Conservation (phyloP, 2,797 vertebrate species). For the Lepidocolaptes lacrymiger region DNA sequence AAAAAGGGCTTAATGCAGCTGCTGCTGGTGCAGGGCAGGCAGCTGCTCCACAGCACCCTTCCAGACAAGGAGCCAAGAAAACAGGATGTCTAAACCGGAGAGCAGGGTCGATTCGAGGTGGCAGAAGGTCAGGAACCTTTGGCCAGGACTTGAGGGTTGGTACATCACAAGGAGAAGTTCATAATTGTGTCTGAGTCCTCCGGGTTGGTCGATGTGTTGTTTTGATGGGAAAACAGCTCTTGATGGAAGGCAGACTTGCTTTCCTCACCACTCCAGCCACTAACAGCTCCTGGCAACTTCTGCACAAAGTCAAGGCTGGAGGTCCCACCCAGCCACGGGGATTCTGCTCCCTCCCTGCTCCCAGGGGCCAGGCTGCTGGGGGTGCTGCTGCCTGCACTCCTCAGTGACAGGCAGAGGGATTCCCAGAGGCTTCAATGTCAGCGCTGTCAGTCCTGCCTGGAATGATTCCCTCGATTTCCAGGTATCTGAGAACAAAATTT, state of each 20-base stretch:
- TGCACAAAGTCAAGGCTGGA: not conserved
- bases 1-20: not conserved
- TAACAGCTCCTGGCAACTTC: not conserved
- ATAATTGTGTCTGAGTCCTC: accelerated
- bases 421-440: accelerated
- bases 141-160: not conserved
- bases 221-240: not conserved
- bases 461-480: not conserved
- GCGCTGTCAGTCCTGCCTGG: accelerated
- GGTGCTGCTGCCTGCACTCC: not conserved
- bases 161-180: accelerated
- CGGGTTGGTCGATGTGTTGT: accelerated
- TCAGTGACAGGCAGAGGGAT: accelerated
- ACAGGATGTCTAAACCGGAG: accelerated
- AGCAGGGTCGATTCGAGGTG: accelerated
- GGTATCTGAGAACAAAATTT: not conserved
- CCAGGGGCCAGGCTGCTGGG: accelerated
- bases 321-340: accelerated
- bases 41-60: not conserved
- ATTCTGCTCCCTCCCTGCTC: not conserved
- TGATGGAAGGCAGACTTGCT: not conserved
- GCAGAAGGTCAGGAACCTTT: not conserved
- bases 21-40: not conserved
- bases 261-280: not conserved
- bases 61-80: not conserved